Evolutionary conservation across 2,888 invertebrate genomes (phyloP).

Genomic region (Herminia tarsipennalis): DNA sequence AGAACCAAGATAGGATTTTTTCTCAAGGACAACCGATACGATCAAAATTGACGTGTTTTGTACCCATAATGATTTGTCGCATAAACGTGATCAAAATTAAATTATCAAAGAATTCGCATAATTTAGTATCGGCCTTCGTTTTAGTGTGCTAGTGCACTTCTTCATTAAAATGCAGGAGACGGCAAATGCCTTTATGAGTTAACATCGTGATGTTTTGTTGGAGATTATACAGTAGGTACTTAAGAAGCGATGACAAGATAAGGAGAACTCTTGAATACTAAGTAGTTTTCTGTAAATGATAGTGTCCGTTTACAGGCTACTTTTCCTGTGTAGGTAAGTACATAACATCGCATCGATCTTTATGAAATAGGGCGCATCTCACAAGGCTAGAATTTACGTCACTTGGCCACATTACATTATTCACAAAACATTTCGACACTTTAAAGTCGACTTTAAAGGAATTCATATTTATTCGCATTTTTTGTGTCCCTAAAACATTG

Average conservation of each 20-base stretch:
- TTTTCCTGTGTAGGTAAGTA: slow-evolving; percentile 26
- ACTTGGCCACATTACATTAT: slow-evolving; percentile 70
- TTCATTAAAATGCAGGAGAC: slow-evolving; percentile 8
- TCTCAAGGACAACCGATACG: slow-evolving; percentile 20
- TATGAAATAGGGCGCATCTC: slow-evolving; percentile 73
- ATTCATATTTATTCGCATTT: slow-evolving; percentile 69
- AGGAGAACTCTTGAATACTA: slow-evolving; percentile 31
- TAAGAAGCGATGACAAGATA: slow-evolving; percentile 25
- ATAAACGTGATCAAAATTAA: slow-evolving; percentile 28
- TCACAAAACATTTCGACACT: slow-evolving; percentile 67
- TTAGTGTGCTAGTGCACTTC: slow-evolving; percentile 20
- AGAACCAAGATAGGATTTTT: slow-evolving; percentile 16
- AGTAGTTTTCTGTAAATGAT: slow-evolving; percentile 15
- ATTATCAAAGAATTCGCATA: slow-evolving; percentile 12
- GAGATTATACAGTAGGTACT: slow-evolving; percentile 15
- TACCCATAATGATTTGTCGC: slow-evolving; percentile 17
- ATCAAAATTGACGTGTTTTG: slow-evolving; percentile 23
- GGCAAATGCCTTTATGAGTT: slow-evolving; percentile 14
- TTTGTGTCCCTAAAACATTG: slow-evolving; percentile 50
- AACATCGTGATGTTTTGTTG: slow-evolving; percentile 30
- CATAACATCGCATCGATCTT: slow-evolving; percentile 37
- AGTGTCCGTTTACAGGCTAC: slow-evolving; percentile 13
- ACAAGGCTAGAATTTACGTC: slow-evolving; percentile 78
- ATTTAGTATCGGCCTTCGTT: slow-evolving; percentile 11
- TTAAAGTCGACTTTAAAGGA: slow-evolving; percentile 57